Conservation (phyloP, 1,140 invertebrate species). For the Pseudobourletiella spinata region DNA sequence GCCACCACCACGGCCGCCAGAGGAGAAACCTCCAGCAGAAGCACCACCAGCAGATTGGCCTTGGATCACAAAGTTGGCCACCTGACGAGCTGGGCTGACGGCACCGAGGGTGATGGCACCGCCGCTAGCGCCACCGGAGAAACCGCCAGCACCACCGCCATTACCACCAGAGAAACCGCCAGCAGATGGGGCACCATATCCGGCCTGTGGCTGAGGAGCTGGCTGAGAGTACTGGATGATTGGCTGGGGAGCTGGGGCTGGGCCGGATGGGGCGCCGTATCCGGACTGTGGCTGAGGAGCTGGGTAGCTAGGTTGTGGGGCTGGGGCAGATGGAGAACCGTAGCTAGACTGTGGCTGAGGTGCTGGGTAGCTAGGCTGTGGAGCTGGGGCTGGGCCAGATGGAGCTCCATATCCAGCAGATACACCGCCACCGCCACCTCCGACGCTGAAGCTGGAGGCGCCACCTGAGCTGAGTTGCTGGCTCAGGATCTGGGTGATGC, state of each 20-base stretch:
- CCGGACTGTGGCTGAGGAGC: neutral
- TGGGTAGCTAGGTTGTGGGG: neutral
- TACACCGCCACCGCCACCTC: conserved; percentile 1
- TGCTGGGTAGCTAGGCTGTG: neutral
- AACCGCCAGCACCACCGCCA: neutral
- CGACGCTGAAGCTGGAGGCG: neutral
- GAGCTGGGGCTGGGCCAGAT: neutral
- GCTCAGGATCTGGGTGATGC: conserved; percentile 26
- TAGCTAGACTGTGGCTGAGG: neutral
- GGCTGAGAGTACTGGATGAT: neutral
- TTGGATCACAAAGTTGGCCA: conserved; percentile 16
- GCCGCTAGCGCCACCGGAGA: neutral
- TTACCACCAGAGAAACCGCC: neutral
- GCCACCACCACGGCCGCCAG: neutral
- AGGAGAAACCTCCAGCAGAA: neutral
- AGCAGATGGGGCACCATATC: neutral
- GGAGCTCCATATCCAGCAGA: conserved; percentile 1
- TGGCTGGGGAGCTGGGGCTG: neutral
- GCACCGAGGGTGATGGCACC: conserved; percentile 2
- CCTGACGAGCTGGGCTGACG: conserved; percentile 11
- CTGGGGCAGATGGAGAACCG: conserved; percentile 1
- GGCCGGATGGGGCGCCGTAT: neutral
- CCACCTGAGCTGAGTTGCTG: conserved; percentile 8
- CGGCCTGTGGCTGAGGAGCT: neutral
- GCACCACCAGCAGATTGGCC: neutral